Evolutionary conservation across 2,888 invertebrate genomes (phyloP), one percentile per base, ranked within the genome.

Genomic region (Chrysomela aeneicollis): DNA sequence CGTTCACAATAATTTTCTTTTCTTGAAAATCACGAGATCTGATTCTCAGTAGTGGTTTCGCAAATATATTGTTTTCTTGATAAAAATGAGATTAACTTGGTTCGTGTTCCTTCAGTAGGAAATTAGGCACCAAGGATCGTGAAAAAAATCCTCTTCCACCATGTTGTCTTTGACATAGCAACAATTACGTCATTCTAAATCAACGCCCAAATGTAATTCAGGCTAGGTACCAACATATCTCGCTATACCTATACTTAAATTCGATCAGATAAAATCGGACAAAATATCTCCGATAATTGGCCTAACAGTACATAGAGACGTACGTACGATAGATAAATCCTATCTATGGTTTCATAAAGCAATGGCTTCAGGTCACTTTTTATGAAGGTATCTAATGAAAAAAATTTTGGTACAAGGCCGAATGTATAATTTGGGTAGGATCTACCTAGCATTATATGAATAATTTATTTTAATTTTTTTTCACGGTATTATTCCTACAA

Each of bases 181-280:
- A 1, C 42, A n/a, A 42, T 42, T 15, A 15, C 42, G 42, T 42
- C 42, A 42, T 26, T 8, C 4, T 15, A 42, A 15, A 42, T 42
- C 32, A 35, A n/a, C n/a, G n/a, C n/a, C n/a, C n/a, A n/a, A n/a
- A n/a, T n/a, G n/a, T n/a, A n/a, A 57, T 57, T 46, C 18, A 59
- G 63, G 64, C 62, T 67, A 59, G 51, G 67, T 72, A 72, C 71
- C 69, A 67, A 69, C 64, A 6, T 26, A 35, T 35, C 35, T 26
- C 42, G 42, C 42, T 42, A 42, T 32, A 57, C 68, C 64, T 66
- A 71, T 70, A 69, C 68, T 68, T 71, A 71, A 69, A 66, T 71
- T 59, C 64, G 74, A 77, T 76, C 76, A 76, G 77, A 77, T 77
- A 77, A 77, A 74, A 68, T 42, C 42, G 15, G 42, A 42, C 42